A percentile compares a stretch with the other conserved stretches of the same genome.
These are phyloP conservation scores for Vireo griseus DNA, from an alignment of 2,797 vertebrate genomes.

Conservation along the genomic window DNA sequence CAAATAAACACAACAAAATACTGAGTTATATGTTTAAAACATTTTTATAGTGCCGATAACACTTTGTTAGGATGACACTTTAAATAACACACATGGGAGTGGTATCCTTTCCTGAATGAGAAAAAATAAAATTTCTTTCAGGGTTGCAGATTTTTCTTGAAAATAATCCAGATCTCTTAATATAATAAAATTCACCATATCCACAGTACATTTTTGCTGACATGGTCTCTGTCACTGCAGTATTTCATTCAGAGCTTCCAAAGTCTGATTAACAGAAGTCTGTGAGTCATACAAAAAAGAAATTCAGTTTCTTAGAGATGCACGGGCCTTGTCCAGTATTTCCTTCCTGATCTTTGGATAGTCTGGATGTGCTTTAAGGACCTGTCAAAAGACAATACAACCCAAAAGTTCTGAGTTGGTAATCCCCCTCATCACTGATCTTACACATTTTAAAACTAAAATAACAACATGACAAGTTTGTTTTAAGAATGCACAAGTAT, in stretches of 20 bases:
- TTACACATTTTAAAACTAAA: neutral
- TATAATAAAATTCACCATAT: neutral
- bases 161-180: neutral
- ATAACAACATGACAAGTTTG: neutral
- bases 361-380: slow-evolving; percentile 88
- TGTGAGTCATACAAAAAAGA: neutral
- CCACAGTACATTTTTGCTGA: neutral
- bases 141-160: neutral
- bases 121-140: neutral
- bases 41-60: neutral
- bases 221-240: neutral
- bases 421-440: neutral
- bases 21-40: neutral
- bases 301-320: slow-evolving; percentile 82
- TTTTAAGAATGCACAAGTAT: neutral
- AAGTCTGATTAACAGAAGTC: neutral
- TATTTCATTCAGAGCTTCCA: neutral
- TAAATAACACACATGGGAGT: neutral
- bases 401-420: neutral
- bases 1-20: neutral
- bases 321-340: slow-evolving; percentile 93
- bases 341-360: slow-evolving; percentile 97
- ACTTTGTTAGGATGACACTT: neutral
- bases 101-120: slow-evolving; percentile 21
- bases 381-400: slow-evolving; percentile 73